These are phyloP conservation scores for Boloria euphrosyne DNA, from an alignment of 2,888 invertebrate genomes.

Conservation along the genomic window DNA sequence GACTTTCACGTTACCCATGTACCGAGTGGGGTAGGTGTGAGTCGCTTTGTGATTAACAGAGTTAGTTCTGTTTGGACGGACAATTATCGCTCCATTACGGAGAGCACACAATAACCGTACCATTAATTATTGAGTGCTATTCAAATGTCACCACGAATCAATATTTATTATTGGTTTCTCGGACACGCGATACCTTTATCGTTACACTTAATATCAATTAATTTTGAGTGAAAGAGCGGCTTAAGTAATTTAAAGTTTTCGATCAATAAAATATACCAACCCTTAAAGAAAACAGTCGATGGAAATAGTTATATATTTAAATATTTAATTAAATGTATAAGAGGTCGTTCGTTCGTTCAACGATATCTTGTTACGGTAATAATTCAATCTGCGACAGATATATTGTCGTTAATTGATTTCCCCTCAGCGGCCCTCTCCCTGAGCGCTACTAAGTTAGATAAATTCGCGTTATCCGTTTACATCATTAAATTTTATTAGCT, in stretches of 20 bases:
- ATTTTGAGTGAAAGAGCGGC: conserved; percentile 36
- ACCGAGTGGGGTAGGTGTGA: conserved; percentile 64
- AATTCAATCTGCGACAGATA: conserved; percentile 67
- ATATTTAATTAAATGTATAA: conserved; percentile 6
- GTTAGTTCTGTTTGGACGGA: conserved; percentile 79
- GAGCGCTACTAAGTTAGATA: conserved; percentile 68
- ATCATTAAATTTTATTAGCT: conserved; percentile 82
- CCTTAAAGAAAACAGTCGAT: not conserved
- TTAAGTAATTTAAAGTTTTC: conserved; percentile 22
- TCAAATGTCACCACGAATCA: conserved; percentile 57
- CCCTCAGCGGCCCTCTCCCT: conserved; percentile 66
- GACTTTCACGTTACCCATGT: conserved; percentile 36
- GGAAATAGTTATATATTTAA: not conserved
- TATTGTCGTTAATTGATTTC: conserved; percentile 74
- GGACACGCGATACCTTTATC: conserved; percentile 43
- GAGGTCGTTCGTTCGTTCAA: conserved; percentile 43
- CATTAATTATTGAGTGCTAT: conserved; percentile 71
- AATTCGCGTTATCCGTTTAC: conserved; percentile 81
- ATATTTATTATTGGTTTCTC: conserved; percentile 47
- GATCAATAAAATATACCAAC: not conserved
- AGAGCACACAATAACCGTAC: conserved; percentile 67
- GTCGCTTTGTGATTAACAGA: conserved; percentile 76
- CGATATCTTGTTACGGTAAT: conserved; percentile 56
- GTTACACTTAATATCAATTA: conserved; percentile 45
- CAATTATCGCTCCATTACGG: conserved; percentile 80